These are phyloP conservation scores for Microctonus aethiopoides DNA, from an alignment of 2,888 invertebrate genomes.

Conservation along the genomic window DNA sequence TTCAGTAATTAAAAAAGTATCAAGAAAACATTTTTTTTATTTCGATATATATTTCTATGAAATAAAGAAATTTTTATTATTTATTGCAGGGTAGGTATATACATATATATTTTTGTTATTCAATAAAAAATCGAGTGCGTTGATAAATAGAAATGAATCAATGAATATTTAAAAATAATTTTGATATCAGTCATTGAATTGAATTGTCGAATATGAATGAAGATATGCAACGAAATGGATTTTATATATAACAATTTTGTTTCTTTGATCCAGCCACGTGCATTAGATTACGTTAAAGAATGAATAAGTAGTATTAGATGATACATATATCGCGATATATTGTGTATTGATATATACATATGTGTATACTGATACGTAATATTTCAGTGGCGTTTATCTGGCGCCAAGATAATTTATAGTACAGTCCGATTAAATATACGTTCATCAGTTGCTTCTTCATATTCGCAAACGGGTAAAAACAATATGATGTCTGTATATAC, in stretches of 20 bases:
- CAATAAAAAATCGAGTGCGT: neutral
- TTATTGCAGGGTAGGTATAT: too few species aligned
- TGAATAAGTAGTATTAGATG: conserved; percentile 18
- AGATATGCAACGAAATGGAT: neutral
- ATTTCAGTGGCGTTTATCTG: conserved; percentile 15
- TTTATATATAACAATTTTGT: conserved; percentile 30
- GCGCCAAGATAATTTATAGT: conserved; percentile 25
- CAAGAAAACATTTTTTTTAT: neutral
- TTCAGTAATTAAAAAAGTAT: neutral
- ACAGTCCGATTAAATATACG: neutral
- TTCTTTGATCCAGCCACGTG: conserved; percentile 45
- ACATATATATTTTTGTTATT: neutral
- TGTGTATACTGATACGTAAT: conserved; percentile 20
- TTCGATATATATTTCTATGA: neutral
- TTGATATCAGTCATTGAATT: conserved; percentile 18
- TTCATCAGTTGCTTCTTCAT: neutral
- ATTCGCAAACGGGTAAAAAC: neutral
- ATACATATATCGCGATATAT: neutral
- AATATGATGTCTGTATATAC: neutral
- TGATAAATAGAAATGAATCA: neutral
- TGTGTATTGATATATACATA: conserved; percentile 8
- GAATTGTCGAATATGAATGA: conserved; percentile 24
- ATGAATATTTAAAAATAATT: neutral
- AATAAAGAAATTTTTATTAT: too few species aligned
- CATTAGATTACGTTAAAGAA: conserved; percentile 20